Evolutionary conservation across 2,888 invertebrate genomes (phyloP).

Genomic region (Prenolepis imparis): DNA sequence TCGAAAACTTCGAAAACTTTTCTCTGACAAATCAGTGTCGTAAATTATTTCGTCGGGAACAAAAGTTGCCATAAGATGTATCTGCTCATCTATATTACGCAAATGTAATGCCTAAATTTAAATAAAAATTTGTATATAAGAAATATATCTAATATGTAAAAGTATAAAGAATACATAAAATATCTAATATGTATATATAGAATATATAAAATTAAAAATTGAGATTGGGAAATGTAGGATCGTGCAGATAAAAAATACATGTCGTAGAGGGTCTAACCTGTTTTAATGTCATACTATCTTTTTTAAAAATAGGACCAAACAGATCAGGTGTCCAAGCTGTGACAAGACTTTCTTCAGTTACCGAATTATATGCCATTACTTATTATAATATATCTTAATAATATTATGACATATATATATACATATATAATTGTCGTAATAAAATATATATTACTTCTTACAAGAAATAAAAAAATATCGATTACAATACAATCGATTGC

Average conservation of each 20-base stretch:
- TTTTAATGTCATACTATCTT: conserved; percentile 47
- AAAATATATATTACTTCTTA: not conserved
- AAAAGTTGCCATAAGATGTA: conserved; percentile 87
- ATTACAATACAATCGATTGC: not conserved
- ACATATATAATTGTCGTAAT: not conserved
- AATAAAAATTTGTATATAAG: not conserved
- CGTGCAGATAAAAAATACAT: not conserved
- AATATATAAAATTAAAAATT: conserved; percentile 7
- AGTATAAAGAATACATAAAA: not conserved
- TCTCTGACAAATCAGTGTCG: conserved; percentile 86
- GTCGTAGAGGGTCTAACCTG: conserved; percentile 70
- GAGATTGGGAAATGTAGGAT: not conserved
- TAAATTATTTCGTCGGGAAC: conserved; percentile 88
- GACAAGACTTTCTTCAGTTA: not conserved
- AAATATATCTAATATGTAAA: not conserved
- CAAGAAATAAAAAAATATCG: not conserved
- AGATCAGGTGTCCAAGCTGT: conserved; percentile 70
- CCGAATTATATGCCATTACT: not conserved
- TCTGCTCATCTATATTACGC: conserved; percentile 86
- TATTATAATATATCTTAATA: not conserved
- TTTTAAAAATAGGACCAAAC: conserved; percentile 74
- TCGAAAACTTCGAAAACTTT: conserved; percentile 86
- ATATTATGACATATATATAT: not conserved
- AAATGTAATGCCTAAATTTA: conserved; percentile 84
- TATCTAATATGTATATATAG: not conserved